These are phyloP conservation scores for Drosophila ogumai DNA, from an alignment of 1,140 invertebrate genomes.

Conservation along the genomic window DNA sequence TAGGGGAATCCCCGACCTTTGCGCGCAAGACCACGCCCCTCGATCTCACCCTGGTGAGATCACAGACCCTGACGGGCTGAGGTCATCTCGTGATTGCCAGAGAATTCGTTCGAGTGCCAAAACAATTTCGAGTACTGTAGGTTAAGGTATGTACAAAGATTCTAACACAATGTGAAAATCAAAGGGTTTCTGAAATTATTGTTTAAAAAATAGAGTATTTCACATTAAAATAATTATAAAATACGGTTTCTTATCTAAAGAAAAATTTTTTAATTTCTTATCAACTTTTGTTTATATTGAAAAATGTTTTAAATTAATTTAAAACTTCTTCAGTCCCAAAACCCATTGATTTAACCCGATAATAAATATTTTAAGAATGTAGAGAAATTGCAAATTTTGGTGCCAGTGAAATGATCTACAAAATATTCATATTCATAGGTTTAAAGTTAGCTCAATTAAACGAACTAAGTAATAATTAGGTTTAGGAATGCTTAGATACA, in stretches of 20 bases:
- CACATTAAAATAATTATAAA: background rate
- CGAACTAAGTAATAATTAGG: constrained; percentile 21
- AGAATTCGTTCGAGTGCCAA: constrained; percentile 61
- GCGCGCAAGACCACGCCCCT: constrained; percentile 87
- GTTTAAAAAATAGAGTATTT: background rate
- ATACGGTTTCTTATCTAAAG: background rate
- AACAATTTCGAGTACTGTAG: constrained; percentile 44
- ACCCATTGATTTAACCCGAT: background rate
- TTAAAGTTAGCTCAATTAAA: constrained; percentile 71
- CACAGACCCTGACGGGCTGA: constrained; percentile 75
- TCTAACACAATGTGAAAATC: constrained; percentile 1
- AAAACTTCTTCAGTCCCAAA: background rate
- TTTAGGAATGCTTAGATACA: constrained; percentile 3
- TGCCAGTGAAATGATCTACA: constrained; percentile 81
- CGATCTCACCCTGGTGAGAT: constrained; percentile 87
- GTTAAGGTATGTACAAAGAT: constrained; percentile 31
- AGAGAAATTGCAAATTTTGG: constrained; percentile 45
- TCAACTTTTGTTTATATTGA: background rate
- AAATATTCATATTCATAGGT: constrained; percentile 36
- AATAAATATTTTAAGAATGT: background rate
- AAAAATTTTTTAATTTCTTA: background rate
- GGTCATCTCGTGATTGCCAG: constrained; percentile 34
- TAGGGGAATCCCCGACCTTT: constrained; percentile 53
- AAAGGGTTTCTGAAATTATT: background rate
- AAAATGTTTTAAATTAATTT: background rate